Conservation (phyloP, 2,888 invertebrate genomes). For the Tineola bisselliella region DNA sequence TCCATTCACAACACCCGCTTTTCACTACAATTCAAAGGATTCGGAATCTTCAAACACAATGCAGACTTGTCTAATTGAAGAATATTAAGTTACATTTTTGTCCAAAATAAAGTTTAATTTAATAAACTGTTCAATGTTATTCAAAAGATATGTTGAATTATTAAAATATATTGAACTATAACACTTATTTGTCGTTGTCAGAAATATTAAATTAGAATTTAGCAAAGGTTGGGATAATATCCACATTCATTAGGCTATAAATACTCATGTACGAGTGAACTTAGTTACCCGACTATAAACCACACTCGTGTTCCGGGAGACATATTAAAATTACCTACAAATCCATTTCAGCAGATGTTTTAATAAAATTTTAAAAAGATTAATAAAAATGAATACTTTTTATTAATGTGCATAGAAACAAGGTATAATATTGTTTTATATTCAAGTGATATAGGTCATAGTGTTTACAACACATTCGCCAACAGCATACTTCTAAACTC, state of each 20-base stretch:
- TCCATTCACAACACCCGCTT: conserved; percentile 20
- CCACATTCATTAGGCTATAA: neutral
- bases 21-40: conserved; percentile 22
- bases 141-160: too few species aligned
- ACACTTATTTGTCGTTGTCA: too few species aligned
- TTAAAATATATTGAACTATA: too few species aligned
- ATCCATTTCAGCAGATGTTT: neutral
- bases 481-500: conserved; percentile 2
- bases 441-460: neutral
- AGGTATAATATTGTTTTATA: neutral
- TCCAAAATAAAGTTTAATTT: too few species aligned
- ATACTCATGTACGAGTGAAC: neutral
- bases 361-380: neutral
- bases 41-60: conserved; percentile 7
- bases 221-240: neutral
- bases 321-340: neutral
- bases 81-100: neutral
- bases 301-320: neutral
- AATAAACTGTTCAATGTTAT: too few species aligned
- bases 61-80: conserved; percentile 10
- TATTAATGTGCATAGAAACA: too few species aligned
- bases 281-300: neutral
- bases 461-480: neutral
- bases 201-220: too few species aligned
- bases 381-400: too few species aligned